Evolutionary conservation across 23 tunicate genomes (phyloP), one percentile per base, ranked within the genome.

Genomic region (Oikopleura dioica): DNA sequence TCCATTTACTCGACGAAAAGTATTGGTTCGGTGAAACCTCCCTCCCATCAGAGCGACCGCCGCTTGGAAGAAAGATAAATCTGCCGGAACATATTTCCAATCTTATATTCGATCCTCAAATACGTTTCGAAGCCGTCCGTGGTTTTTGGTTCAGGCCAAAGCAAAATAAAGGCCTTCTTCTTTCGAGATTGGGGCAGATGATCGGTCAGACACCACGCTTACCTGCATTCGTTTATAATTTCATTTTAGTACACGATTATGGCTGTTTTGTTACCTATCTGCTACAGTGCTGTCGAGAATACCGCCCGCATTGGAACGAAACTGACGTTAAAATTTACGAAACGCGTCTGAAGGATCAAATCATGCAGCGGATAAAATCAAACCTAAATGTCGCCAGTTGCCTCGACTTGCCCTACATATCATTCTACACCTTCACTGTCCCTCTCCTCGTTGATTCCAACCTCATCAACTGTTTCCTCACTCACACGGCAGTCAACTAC

Each of bases 181-280:
- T 2, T 12, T 2, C 30, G 32, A 23, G 5, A 28, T 31, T 63
- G 29, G 72, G 72, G n/a, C n/a, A n/a, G n/a, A n/a, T n/a, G n/a
- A n/a, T n/a, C n/a, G n/a, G n/a, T n/a, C n/a, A n/a, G n/a, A n/a
- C n/a, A n/a, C n/a, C n/a, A n/a, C n/a, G n/a, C n/a, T n/a, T n/a
- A n/a, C n/a, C n/a, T n/a, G n/a, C 55, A 9, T 44, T 9, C 9
- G 16, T 44, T 44, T 44, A 44, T 44, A 44, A 44, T 44, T 9
- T 9, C 55, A 9, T 44, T 44, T 44, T 44, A 9, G 21, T 44
- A 44, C 9, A 44, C 9, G 55, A 21, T 21, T 44, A 9, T 44
- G 72, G 72, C 16, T 63, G 72, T 63, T 63, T 63, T 28, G 2
- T 63, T 12, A 63, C 72, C 29, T 63, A 16, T 63, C 33, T 63